These are phyloP conservation scores for Bradysia coprophila DNA, from an alignment of 1,140 invertebrate species.

Conservation along the genomic window DNA sequence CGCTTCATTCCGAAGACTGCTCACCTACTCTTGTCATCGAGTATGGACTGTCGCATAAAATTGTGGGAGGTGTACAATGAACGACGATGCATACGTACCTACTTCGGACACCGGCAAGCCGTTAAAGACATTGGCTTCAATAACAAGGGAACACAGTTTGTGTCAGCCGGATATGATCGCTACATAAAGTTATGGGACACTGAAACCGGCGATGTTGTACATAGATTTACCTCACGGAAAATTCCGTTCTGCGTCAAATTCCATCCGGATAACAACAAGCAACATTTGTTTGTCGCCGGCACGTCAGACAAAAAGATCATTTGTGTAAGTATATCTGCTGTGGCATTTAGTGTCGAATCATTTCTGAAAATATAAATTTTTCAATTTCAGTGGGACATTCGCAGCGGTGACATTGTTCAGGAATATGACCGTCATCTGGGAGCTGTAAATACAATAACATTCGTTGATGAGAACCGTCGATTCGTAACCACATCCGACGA, in stretches of 20 bases:
- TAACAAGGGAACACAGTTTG: constrained; percentile 79
- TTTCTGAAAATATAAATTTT: constrained; percentile 8
- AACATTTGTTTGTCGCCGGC: constrained; percentile 94
- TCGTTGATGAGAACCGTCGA: constrained; percentile 94
- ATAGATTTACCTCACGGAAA: constrained; percentile 85
- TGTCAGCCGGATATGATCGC: constrained; percentile 84
- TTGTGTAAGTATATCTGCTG: constrained; percentile 55
- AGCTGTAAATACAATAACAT: constrained; percentile 96
- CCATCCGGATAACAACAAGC: constrained; percentile 92
- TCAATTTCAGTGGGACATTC: constrained; percentile 73
- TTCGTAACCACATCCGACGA: constrained; percentile 99
- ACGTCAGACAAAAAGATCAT: constrained; percentile 99
- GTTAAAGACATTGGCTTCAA: constrained; percentile 95
- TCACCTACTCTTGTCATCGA: constrained; percentile 85
- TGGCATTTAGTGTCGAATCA: not conserved
- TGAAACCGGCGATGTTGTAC: constrained; percentile 83
- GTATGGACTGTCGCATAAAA: constrained; percentile 95
- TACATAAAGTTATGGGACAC: constrained; percentile 99
- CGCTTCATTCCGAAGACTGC: constrained; percentile 90
- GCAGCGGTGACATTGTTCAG: constrained; percentile 89
- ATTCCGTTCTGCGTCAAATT: constrained; percentile 97
- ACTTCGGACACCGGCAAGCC: constrained; percentile 91
- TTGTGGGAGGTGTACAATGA: constrained; percentile 98
- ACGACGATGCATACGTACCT: constrained; percentile 83
- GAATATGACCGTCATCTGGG: constrained; percentile 98